phyloP scores from a whole-genome alignment of 2,888 invertebrate species.

The Pedicia rivosa region DNA sequence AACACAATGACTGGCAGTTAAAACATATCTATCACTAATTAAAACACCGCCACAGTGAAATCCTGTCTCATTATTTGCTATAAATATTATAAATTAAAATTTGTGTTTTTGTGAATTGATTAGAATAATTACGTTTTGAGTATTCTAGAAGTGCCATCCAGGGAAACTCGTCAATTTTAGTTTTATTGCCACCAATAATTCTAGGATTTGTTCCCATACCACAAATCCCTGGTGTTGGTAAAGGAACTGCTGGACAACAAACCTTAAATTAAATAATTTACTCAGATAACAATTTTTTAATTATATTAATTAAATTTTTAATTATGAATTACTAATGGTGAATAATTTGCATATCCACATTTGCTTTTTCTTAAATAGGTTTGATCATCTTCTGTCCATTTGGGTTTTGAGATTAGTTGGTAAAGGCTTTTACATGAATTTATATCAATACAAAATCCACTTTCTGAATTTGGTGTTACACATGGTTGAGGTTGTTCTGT shows the following conservation, averaged over 20 bases:
- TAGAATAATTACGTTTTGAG: slow-evolving; percentile 9
- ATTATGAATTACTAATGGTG: not conserved
- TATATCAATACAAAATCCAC: slow-evolving; percentile 24
- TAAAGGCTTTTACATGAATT: slow-evolving; percentile 21
- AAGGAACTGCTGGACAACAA: not conserved
- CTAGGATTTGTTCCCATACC: slow-evolving; percentile 21
- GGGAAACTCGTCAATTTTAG: slow-evolving; percentile 41
- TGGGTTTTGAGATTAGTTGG: slow-evolving; percentile 27
- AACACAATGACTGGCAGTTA: slow-evolving; percentile 30
- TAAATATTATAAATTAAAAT: not conserved
- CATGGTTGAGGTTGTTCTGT: too few species aligned
- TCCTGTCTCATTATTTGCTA: slow-evolving; percentile 36
- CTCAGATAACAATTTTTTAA: slow-evolving; percentile 3
- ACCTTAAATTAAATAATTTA: not conserved
- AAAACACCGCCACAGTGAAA: slow-evolving; percentile 41
- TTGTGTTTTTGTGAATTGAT: too few species aligned
- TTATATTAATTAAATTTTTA: not conserved
- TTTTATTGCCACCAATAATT: slow-evolving; percentile 37
- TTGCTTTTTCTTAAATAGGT: slow-evolving; percentile 1
- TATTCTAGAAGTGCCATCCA: slow-evolving; percentile 24
- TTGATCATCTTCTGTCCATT: slow-evolving; percentile 17
- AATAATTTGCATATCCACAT: slow-evolving; percentile 2
- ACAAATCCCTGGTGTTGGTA: slow-evolving; percentile 4
- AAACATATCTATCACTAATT: slow-evolving; percentile 9
- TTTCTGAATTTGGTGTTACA: slow-evolving; percentile 20